Evolutionary conservation across 2,888 invertebrate species (phyloP).

Genomic region (Eutolmus rufibarbis): DNA sequence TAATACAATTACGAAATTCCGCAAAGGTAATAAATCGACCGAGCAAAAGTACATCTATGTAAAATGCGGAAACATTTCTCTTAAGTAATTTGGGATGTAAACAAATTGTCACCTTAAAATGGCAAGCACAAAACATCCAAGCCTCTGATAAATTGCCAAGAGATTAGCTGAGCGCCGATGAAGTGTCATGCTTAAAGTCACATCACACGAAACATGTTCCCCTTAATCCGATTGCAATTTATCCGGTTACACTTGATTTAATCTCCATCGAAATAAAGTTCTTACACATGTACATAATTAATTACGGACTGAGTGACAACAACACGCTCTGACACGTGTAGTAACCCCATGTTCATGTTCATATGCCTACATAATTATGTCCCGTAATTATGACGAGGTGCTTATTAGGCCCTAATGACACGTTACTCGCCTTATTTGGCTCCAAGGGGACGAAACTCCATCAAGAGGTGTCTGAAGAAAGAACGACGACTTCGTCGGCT

Average conservation of each 20-base stretch:
- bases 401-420: conserved; percentile 32
- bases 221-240: conserved; percentile 27
- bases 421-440: conserved; percentile 10
- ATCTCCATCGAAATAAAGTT: conserved; percentile 21
- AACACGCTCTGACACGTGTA: conserved; percentile 34
- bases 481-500: neutral
- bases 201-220: neutral
- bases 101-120: neutral
- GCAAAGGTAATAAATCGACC: neutral
- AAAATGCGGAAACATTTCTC: neutral
- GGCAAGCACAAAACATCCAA: neutral
- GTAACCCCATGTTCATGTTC: conserved; percentile 24
- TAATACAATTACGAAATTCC: too few relatives aligned
- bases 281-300: conserved; percentile 36
- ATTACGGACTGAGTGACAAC: conserved; percentile 31
- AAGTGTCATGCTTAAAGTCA: conserved; percentile 4
- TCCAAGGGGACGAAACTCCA: neutral
- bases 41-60: neutral
- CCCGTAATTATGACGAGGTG: conserved; percentile 35
- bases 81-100: neutral
- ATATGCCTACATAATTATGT: conserved; percentile 33
- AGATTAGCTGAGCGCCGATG: neutral
- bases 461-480: neutral
- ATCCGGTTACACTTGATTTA: conserved; percentile 31
- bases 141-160: neutral